Evolutionary conservation across 2,888 invertebrate species (phyloP), one percentile per base, ranked within the genome.

Genomic region (Drosophila nr. fundita): DNA sequence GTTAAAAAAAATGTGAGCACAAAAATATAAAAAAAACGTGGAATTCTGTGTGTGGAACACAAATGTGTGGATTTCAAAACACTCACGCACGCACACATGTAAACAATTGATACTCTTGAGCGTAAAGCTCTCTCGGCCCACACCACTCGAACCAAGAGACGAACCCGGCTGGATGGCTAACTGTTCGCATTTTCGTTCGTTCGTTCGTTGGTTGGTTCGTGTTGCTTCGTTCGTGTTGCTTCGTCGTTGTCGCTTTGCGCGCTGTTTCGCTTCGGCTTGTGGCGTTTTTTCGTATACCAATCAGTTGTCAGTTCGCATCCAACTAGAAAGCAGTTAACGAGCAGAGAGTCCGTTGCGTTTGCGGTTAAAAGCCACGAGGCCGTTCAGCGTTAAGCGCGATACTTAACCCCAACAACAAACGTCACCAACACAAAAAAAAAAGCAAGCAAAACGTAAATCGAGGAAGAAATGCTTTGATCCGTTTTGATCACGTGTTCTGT

Each of bases 301-400:
- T 93, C 92, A 93, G 92, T 93, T 92, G 92, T 92, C 91, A 91
- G 90, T 92, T 91, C 91, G 92, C 92, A 92, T 93, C 92, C 93
- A 92, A 93, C 92, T 92, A 91, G 92, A 91, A 91, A 92, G 90
- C 93, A 92, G 91, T 92, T 91, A 90, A 82, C 79, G 81, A 89
- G 84, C 67, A 89, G 71, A 80, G 89, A 78, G 89, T 90, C 91
- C 89, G 92, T 91, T 89, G 82, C 84, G 91, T 90, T 90, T 91
- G 86, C 91, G 91, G 89, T 91, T 90, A 87, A 91, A 92, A 92
- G 92, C 92, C 93, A 93, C 93, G 93, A 93, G 93, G 93, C 92
- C 92, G 93, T 89, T 83, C 70, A 84, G 80, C 83, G 83, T 83
- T 75, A 68, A 67, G 73, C 76, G 72, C 81, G 86, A 78, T 76